A percentile compares a stretch with the other conserved stretches of the same genome.
phyloP scores from a whole-genome alignment of 2,888 invertebrate species.

The Rhamphomyia laevipes region DNA sequence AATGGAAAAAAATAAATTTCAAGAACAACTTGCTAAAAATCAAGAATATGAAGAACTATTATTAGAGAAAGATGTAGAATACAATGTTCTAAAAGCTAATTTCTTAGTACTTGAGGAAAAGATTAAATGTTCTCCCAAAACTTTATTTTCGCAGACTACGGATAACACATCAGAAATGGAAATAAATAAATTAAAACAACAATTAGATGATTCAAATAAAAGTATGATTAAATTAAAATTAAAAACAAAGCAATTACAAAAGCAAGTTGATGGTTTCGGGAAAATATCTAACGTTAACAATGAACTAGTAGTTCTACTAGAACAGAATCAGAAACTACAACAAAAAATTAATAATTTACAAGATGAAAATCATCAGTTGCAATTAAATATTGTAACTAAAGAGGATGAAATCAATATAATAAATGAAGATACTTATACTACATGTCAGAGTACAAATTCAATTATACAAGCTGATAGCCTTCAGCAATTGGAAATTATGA shows the following conservation, averaged over 20 bases:
- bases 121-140: conserved; percentile 27
- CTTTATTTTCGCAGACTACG: conserved; percentile 24
- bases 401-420: conserved; percentile 40
- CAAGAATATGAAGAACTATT: conserved; percentile 41
- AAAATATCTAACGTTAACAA: conserved; percentile 56
- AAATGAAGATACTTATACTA: conserved; percentile 16
- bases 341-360: conserved; percentile 74
- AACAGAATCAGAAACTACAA: conserved; percentile 50
- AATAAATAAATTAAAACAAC: conserved; percentile 47
- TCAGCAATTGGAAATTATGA: conserved; percentile 42
- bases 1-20: conserved; percentile 36
- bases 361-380: conserved; percentile 85
- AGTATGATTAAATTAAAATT: conserved; percentile 62
- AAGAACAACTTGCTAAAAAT: conserved; percentile 13
- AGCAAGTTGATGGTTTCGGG: conserved; percentile 54
- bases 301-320: conserved; percentile 51
- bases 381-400: conserved; percentile 63
- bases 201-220: conserved; percentile 63
- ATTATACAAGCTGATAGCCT: conserved; percentile 48
- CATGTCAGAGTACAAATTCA: conserved; percentile 25
- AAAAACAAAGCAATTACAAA: conserved; percentile 65
- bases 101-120: conserved; percentile 34
- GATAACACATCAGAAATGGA: conserved; percentile 24
- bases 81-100: conserved; percentile 40
- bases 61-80: conserved; percentile 43